Percentiles rank a stretch among this genome's conserved stretches.
Conservation (phyloP, 2,797 vertebrate species). For the Kryptopterus vitreolus region DNA sequence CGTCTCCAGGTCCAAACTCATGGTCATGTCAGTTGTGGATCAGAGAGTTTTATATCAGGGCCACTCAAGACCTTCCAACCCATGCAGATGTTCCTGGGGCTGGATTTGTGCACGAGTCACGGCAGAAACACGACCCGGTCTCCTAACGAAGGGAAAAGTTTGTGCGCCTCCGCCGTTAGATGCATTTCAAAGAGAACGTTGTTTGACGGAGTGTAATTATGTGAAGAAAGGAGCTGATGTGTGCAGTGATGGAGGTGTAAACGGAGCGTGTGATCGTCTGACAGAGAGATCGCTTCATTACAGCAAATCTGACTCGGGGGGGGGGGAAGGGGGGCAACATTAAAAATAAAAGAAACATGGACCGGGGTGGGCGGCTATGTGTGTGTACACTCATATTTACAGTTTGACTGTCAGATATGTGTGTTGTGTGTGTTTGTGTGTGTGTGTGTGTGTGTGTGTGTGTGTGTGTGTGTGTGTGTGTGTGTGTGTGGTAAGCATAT, state of each 20-base stretch:
- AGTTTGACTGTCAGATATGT: neutral
- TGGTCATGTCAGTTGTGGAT: no score
- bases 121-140: no score
- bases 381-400: neutral
- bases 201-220: slow-evolving; percentile 27
- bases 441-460: neutral
- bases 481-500: slow-evolving; percentile 11
- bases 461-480: slow-evolving; percentile 10
- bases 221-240: slow-evolving; percentile 13
- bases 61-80: no score
- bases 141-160: no score
- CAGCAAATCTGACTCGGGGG: neutral
- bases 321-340: no score
- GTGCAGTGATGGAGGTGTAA: slow-evolving; percentile 26
- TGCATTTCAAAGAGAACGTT: slow-evolving; percentile 16
- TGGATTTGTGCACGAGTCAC: no score
- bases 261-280: slow-evolving; percentile 9
- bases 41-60: no score
- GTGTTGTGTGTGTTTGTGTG: neutral
- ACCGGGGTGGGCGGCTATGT: slow-evolving; percentile 28
- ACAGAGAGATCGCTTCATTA: slow-evolving; percentile 48
- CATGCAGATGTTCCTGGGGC: no score
- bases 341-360: slow-evolving; percentile 38
- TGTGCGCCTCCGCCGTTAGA: neutral
- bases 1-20: no score